Evolutionary conservation across 2,888 invertebrate genomes (phyloP).

Genomic region (Scaeva pyrastri): DNA sequence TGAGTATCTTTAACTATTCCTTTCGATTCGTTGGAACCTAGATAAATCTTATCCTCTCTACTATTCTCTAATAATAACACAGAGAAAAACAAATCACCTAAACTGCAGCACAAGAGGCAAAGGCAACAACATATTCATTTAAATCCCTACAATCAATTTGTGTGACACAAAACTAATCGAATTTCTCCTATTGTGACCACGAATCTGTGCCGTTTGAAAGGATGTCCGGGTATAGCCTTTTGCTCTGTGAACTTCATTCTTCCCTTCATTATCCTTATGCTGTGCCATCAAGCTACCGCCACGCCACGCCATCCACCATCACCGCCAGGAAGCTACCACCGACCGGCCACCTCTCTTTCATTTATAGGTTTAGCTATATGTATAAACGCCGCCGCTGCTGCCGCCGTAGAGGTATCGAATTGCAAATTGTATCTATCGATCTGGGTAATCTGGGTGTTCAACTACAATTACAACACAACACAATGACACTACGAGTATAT

Average conservation of each 20-base stretch:
- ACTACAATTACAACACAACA: slow-evolving; percentile 69
- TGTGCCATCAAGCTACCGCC: not conserved
- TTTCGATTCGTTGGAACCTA: not conserved
- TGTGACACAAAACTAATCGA: slow-evolving; percentile 76
- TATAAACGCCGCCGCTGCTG: no score
- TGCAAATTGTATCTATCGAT: slow-evolving; percentile 75
- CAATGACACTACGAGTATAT: no score
- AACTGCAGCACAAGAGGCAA: slow-evolving; percentile 56
- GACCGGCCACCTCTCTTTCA: not conserved
- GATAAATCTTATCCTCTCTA: slow-evolving; percentile 13
- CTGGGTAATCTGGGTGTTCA: slow-evolving; percentile 73
- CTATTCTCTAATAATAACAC: slow-evolving; percentile 33
- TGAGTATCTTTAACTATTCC: no score
- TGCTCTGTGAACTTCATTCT: slow-evolving; percentile 56
- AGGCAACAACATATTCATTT: slow-evolving; percentile 71
- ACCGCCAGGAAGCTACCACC: no score
- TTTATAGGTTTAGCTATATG: slow-evolving; percentile 1
- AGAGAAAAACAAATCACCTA: slow-evolving; percentile 69
- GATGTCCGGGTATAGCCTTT: slow-evolving; percentile 47
- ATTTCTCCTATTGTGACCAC: slow-evolving; percentile 68
- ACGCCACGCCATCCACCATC: not conserved
- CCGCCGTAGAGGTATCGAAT: slow-evolving; percentile 51
- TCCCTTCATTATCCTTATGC: not conserved
- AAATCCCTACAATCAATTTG: slow-evolving; percentile 76
- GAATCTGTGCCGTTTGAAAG: slow-evolving; percentile 54